Conservation (phyloP, 1,140 invertebrate species). For the Chlorops oryzae region DNA sequence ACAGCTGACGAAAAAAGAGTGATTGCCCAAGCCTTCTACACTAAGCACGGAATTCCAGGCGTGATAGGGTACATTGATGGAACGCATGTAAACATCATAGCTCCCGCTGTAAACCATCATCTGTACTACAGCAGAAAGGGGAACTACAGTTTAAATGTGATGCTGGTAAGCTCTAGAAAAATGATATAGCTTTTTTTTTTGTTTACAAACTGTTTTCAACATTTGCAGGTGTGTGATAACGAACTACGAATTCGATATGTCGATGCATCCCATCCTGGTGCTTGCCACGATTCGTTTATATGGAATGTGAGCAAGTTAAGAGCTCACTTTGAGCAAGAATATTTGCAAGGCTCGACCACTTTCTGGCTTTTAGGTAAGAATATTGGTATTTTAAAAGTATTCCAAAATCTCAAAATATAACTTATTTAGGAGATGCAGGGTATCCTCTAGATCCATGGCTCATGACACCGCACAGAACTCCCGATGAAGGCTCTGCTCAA, state of each 20-base stretch:
- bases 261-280: neutral
- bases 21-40: neutral
- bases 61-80: slow-evolving; percentile 7
- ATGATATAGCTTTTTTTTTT: neutral
- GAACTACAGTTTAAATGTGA: slow-evolving; percentile 6
- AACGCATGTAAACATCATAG: slow-evolving; percentile 8
- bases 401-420: too few species aligned
- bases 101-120: slow-evolving; percentile 3
- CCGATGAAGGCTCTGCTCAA: neutral
- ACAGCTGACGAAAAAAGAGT: neutral
- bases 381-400: too few species aligned
- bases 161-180: slow-evolving; percentile 3
- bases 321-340: neutral
- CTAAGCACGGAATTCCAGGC: neutral
- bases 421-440: too few species aligned
- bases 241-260: slow-evolving; percentile 3
- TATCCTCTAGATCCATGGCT: too few species aligned
- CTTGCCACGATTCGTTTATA: slow-evolving; percentile 1
- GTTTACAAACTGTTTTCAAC: neutral
- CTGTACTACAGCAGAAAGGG: slow-evolving; percentile 10
- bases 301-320: neutral
- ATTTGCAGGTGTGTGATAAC: neutral
- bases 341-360: neutral
- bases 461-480: neutral
- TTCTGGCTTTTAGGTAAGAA: slow-evolving; percentile 1